Conservation (phyloP, 2,113 vertebrate genomes). For the Morone chrysops region DNA sequence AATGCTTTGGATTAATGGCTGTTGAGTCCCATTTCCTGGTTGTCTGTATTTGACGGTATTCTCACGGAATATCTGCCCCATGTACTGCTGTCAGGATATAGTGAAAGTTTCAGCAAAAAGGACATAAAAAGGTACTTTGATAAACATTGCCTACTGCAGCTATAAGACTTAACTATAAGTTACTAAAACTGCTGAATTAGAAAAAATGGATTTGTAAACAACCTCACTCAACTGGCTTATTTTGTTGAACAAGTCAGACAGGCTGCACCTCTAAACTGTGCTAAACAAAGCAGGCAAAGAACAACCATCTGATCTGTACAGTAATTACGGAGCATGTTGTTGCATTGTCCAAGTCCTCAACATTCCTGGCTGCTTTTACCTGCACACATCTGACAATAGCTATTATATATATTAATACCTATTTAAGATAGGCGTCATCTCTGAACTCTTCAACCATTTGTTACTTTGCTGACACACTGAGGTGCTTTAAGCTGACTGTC, state of each 20-base stretch:
- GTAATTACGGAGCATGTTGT: background rate
- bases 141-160: too few relatives aligned
- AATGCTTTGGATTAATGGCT: too few relatives aligned
- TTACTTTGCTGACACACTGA: background rate
- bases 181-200: too few relatives aligned
- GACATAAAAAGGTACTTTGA: too few relatives aligned
- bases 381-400: background rate
- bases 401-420: too few relatives aligned
- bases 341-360: background rate
- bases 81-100: too few relatives aligned
- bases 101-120: too few relatives aligned
- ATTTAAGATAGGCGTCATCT: background rate
- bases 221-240: background rate
- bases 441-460: slow-evolving; percentile 4
- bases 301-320: background rate
- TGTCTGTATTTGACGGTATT: too few relatives aligned
- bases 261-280: background rate
- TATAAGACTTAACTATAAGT: too few relatives aligned
- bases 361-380: slow-evolving; percentile 9
- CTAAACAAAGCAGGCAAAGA: background rate
- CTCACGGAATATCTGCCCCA: too few relatives aligned
- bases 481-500: background rate
- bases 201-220: background rate
- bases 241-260: background rate
- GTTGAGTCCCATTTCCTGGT: too few relatives aligned